Base-by-base conservation (phyloP, 64 coral and sea anemone genomes). In the Montipora foliosa region DNA sequence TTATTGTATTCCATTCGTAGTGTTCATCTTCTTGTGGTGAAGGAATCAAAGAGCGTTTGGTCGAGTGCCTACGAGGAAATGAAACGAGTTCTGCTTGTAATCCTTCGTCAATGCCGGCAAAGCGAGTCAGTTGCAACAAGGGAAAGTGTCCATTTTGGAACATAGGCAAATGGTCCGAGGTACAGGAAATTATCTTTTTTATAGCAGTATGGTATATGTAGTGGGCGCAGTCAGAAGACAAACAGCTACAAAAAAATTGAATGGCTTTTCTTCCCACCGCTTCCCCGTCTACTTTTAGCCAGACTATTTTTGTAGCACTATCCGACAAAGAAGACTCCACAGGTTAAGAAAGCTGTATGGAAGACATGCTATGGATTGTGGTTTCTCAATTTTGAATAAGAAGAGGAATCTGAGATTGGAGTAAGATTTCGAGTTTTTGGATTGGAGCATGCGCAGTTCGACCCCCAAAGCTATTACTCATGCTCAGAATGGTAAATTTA, bases 1-100 rank as follows among this genome's bases (percentile, higher is more conserved):
- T 66, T 14, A 2, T 77, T 11, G 4, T 16, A 20, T 75, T 68
- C 24, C 16, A 67, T 49, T 64, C 49, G 17, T 47, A 95, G 94
- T 95, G 94, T 84, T 92, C 94, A 67, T 22, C 44, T 14, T 89
- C 72, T n/a, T 95, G 94, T 84, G 94, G 58, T 44, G 82, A 76
- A 19, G 94, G 94, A 82, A 8, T 92, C 19, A 95, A 50, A 22
- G 24, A 47, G 16, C 83, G 90, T 37, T 76, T 16, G 61, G 90
- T 95, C 59, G n/a, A 68, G 15, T 92, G 90, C 48, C 3, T 71
- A 0, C 5, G 29, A 49, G 64, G 37, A 10, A 49, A 74, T 66
- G 20, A 6, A 53, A 49, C 49, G 47, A 78, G 47, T 37, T 78
- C 83, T 17, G 67, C 44, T 12, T 95, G 94, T 75, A 64, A 64